Conservation (phyloP, 2,797 vertebrate genomes). For the Trachops cirrhosus region DNA sequence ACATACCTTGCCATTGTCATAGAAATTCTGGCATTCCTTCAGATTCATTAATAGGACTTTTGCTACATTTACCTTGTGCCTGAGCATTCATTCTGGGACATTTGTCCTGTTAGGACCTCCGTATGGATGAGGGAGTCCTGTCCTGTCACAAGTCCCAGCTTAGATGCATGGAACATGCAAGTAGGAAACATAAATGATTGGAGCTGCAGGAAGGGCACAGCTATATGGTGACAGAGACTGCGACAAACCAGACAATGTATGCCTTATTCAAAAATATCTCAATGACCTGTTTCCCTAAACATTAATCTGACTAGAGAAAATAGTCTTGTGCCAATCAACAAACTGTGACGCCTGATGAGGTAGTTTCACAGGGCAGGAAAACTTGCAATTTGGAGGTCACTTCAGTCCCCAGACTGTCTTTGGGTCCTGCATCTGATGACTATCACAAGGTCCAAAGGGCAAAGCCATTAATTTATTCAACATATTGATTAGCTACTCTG, state of each 20-base stretch:
- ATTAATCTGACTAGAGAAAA: background rate
- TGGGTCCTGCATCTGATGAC: background rate
- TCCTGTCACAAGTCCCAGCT: background rate
- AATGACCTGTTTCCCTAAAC: background rate
- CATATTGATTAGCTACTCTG: background rate
- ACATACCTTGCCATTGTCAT: background rate
- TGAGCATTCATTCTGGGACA: background rate
- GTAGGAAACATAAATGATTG: background rate
- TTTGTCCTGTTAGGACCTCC: background rate
- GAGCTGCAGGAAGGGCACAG: fast-evolving
- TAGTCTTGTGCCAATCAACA: background rate
- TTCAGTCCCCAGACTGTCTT: background rate
- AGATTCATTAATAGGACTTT: conserved; percentile 7
- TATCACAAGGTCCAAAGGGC: background rate
- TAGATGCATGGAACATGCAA: background rate
- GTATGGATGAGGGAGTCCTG: fast-evolving
- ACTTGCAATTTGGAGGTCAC: background rate
- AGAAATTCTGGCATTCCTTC: background rate
- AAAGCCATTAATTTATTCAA: background rate
- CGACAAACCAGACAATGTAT: background rate
- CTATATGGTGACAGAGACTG: fast-evolving
- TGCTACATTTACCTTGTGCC: background rate
- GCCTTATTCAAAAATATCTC: no score
- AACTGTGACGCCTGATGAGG: background rate
- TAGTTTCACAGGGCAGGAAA: background rate